These are phyloP conservation scores for Phataginus tetradactyla DNA, from an alignment of 2,797 vertebrate species.

Conservation along the genomic window DNA sequence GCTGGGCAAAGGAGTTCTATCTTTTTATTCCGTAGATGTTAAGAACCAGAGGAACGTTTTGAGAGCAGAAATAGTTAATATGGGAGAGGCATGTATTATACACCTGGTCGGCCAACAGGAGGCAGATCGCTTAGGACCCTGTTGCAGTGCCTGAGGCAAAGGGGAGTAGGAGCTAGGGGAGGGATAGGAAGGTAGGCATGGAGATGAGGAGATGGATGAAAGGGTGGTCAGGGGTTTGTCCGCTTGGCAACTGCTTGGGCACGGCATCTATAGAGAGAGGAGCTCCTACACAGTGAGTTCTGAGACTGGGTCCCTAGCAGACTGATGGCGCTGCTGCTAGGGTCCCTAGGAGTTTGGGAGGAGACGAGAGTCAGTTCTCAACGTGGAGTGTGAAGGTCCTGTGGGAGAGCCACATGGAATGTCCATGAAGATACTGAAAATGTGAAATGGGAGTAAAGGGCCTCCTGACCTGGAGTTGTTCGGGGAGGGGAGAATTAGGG, in stretches of 20 bases:
- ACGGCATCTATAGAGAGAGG: too few relatives aligned
- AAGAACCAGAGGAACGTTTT: not conserved
- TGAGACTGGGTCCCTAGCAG: not conserved
- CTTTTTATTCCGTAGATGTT: not conserved
- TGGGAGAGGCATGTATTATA: not conserved
- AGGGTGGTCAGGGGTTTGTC: not conserved
- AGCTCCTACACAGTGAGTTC: accelerated
- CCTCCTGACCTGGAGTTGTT: not conserved
- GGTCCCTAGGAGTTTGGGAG: not conserved
- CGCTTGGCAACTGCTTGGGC: not conserved
- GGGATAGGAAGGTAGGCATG: not conserved
- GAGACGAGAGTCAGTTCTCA: not conserved
- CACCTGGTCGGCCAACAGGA: not conserved
- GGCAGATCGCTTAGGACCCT: not conserved
- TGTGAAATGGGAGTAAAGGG: not conserved
- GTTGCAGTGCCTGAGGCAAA: not conserved
- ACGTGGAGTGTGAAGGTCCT: not conserved
- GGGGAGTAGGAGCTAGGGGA: not conserved
- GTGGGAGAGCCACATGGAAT: not conserved
- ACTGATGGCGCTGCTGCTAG: not conserved
- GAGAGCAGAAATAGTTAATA: not conserved
- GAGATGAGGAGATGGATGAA: not conserved
- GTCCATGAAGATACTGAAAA: not conserved
- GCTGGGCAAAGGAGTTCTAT: not conserved
- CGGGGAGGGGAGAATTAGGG: not conserved